These are phyloP conservation scores for Diplosoma virens DNA, from an alignment of 23 tunicate species.

Conservation along the genomic window DNA sequence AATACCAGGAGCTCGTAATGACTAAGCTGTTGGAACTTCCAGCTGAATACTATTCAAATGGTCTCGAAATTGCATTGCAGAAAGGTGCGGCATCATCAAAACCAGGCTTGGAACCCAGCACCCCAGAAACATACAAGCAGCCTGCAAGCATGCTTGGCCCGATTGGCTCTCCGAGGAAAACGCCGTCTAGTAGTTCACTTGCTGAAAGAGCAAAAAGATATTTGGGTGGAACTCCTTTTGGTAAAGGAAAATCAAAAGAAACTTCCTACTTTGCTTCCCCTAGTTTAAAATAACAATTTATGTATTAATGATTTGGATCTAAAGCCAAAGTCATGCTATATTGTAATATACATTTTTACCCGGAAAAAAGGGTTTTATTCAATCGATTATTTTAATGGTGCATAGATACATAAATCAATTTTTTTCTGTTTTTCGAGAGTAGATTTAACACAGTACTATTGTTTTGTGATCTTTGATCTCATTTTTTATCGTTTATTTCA, in stretches of 20 bases:
- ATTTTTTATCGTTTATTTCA: too few relatives aligned
- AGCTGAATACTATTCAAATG: slow-evolving; percentile 49
- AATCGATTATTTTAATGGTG: too few relatives aligned
- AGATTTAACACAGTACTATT: too few relatives aligned
- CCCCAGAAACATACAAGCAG: slow-evolving; percentile 16
- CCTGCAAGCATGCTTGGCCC: slow-evolving; percentile 67
- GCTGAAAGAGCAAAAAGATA: slow-evolving; percentile 86
- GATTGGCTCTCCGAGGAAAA: slow-evolving; percentile 77
- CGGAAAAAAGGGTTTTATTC: too few relatives aligned
- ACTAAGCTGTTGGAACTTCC: slow-evolving; percentile 64
- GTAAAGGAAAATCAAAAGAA: slow-evolving; percentile 60
- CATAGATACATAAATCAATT: too few relatives aligned
- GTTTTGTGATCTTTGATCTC: too few relatives aligned
- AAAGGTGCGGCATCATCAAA: slow-evolving; percentile 1
- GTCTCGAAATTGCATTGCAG: slow-evolving; percentile 23
- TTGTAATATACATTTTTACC: too few relatives aligned
- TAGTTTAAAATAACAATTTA: slow-evolving; percentile 44
- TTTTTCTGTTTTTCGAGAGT: too few relatives aligned
- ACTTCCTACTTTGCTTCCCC: slow-evolving; percentile 58
- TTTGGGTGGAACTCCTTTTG: slow-evolving; percentile 87
- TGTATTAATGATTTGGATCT: background rate
- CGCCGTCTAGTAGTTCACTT: slow-evolving; percentile 83
- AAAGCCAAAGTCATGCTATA: too few relatives aligned
- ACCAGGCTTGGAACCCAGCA: background rate
- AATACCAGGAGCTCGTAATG: slow-evolving; percentile 61